These are phyloP conservation scores for Pocillopora verrucosa DNA, from an alignment of 64 coral and sea anemone genomes.

Conservation along the genomic window DNA sequence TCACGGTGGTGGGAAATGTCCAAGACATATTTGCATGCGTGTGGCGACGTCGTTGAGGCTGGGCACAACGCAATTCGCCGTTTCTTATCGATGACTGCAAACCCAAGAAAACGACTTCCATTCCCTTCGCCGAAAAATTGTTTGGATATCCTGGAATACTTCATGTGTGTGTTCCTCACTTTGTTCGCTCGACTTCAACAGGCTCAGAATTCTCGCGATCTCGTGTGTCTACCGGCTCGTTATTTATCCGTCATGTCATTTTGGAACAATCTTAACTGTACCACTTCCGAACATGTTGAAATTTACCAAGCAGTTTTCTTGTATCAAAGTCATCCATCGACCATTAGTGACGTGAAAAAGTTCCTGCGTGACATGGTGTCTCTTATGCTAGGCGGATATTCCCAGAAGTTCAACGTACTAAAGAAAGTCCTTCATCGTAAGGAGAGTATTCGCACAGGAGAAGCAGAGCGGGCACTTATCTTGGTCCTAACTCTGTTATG, in stretches of 20 bases:
- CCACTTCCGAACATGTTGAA: not conserved
- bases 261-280: constrained; percentile 40
- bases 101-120: not conserved
- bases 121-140: constrained; percentile 68
- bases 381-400: constrained; percentile 42
- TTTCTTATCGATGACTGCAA: constrained; percentile 65
- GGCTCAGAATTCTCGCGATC: not conserved
- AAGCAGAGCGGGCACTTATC: constrained; percentile 72
- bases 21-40: constrained; percentile 38
- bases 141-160: constrained; percentile 75
- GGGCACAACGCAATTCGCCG: constrained; percentile 42
- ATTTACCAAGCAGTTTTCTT: constrained; percentile 31
- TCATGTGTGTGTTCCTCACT: constrained; percentile 64
- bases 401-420: constrained; percentile 46
- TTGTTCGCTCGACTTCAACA: constrained; percentile 55
- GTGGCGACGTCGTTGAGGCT: constrained; percentile 49
- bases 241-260: constrained; percentile 66
- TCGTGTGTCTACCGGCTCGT: constrained; percentile 73
- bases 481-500: constrained; percentile 72
- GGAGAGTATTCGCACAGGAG: constrained; percentile 4
- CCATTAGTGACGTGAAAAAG: constrained; percentile 3
- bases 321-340: constrained; percentile 10
- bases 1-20: constrained; percentile 45
- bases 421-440: constrained; percentile 19
- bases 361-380: constrained; percentile 58